Evolutionary conservation across 2,797 vertebrate genomes (phyloP).

Genomic region (Danio choprae): DNA sequence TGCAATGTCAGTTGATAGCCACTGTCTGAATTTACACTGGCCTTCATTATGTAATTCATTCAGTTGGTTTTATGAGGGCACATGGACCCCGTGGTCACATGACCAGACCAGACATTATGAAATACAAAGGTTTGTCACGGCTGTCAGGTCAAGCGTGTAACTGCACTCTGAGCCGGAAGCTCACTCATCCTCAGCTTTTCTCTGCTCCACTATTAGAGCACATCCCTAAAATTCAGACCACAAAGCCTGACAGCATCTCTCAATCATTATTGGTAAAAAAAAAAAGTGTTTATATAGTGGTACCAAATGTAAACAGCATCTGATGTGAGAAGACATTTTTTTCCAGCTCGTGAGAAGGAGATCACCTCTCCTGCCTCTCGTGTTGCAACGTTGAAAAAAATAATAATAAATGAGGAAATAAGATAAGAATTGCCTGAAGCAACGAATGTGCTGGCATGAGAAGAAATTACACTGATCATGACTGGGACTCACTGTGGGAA

Average conservation of each 20-base stretch:
- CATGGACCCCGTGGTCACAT: conserved; percentile 62
- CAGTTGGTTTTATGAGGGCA: conserved; percentile 62
- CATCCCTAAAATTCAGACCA: conserved; percentile 65
- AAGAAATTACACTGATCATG: conserved; percentile 73
- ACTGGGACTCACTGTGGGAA: conserved; percentile 64
- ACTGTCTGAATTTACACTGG: conserved; percentile 15
- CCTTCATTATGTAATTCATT: conserved; percentile 49
- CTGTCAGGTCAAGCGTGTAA: conserved; percentile 68
- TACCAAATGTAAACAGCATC: conserved; percentile 21
- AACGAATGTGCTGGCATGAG: conserved; percentile 70
- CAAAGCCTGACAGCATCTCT: conserved; percentile 64
- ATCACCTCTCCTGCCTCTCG: conserved; percentile 62
- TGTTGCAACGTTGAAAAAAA: conserved; percentile 56
- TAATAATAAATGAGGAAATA: conserved; percentile 15
- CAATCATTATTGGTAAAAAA: conserved; percentile 46
- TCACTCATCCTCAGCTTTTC: conserved; percentile 61
- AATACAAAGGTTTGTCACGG: conserved; percentile 66
- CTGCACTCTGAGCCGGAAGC: conserved; percentile 61
- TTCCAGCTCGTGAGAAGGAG: conserved; percentile 42
- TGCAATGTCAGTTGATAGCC: neutral
- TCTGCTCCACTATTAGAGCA: conserved; percentile 45
- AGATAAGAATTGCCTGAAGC: conserved; percentile 66
- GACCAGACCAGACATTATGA: conserved; percentile 63
- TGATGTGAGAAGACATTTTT: conserved; percentile 52
- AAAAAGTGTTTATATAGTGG: too few relatives aligned